These are phyloP conservation scores for Crypturellus undulatus DNA, from an alignment of 2,113 vertebrate species.

Conservation along the genomic window DNA sequence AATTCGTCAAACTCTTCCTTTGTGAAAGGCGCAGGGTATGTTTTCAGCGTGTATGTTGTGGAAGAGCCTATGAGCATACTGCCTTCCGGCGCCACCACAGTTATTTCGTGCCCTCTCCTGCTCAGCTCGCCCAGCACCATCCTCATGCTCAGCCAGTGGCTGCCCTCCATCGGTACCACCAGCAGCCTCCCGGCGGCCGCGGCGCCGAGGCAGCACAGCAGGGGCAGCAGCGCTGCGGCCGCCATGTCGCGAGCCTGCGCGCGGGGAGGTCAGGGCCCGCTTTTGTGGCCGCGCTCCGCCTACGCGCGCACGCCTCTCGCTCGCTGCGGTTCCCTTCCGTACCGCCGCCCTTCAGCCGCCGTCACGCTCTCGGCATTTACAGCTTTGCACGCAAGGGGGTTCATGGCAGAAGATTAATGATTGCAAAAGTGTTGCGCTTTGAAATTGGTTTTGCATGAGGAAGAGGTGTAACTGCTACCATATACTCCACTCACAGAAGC, in stretches of 20 bases:
- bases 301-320: not conserved
- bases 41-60: slow-evolving; percentile 65
- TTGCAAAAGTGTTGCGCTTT: not conserved
- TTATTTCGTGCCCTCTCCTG: slow-evolving; percentile 81
- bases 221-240: slow-evolving; percentile 23
- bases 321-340: not conserved
- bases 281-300: not conserved
- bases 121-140: slow-evolving; percentile 78
- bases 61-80: slow-evolving; percentile 75
- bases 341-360: not conserved
- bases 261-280: fast-evolving
- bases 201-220: not conserved
- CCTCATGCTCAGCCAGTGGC: slow-evolving; percentile 88
- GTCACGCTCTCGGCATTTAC: fast-evolving
- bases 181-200: slow-evolving; percentile 76
- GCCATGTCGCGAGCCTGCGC: fast-evolving
- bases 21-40: slow-evolving; percentile 71
- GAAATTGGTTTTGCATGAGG: fast-evolving
- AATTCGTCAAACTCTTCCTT: not conserved
- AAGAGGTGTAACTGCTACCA: not conserved
- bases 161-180: slow-evolving; percentile 87
- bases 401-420: fast-evolving
- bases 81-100: slow-evolving; percentile 79
- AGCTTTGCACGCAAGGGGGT: fast-evolving
- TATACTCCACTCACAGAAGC: fast-evolving